These are phyloP conservation scores for Cyrtorhinus lividipennis DNA, from an alignment of 1,140 invertebrate species.

Conservation along the genomic window DNA sequence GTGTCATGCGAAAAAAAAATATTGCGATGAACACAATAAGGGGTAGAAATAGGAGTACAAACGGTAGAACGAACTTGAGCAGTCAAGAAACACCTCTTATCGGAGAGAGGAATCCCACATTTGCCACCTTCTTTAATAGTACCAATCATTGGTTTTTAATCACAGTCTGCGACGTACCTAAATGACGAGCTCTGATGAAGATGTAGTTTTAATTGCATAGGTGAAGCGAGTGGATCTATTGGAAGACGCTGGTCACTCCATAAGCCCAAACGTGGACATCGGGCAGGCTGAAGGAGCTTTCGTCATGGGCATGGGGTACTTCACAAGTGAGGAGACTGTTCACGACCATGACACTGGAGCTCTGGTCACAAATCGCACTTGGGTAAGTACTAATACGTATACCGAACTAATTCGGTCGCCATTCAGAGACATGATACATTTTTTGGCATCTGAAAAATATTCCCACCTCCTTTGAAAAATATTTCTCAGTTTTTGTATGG, in stretches of 20 bases:
- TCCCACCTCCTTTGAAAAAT: neutral
- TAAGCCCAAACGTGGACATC: slow-evolving; percentile 64
- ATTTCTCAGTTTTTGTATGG: neutral
- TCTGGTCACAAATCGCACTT: slow-evolving; percentile 59
- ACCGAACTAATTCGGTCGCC: neutral
- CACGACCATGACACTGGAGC: slow-evolving; percentile 48
- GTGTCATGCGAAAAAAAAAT: too few relatives aligned
- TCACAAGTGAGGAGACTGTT: slow-evolving; percentile 31
- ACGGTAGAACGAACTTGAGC: too few relatives aligned
- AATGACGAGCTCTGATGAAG: too few relatives aligned
- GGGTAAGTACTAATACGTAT: slow-evolving; percentile 36
- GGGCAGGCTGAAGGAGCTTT: slow-evolving; percentile 72
- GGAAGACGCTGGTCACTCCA: slow-evolving; percentile 57
- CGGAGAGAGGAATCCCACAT: too few relatives aligned
- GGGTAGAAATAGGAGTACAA: too few relatives aligned
- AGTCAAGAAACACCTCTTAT: too few relatives aligned
- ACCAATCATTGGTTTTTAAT: too few relatives aligned
- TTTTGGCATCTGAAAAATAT: neutral
- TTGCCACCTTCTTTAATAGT: too few relatives aligned
- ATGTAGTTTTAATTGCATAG: too few relatives aligned
- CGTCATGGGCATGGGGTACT: slow-evolving; percentile 6
- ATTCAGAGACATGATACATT: neutral
- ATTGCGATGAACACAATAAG: too few relatives aligned
- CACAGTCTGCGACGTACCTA: too few relatives aligned
- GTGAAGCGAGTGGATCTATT: slow-evolving; percentile 48